phyloP scores from a whole-genome alignment of 2,113 vertebrate species.

The Herpetotheres cachinnans region DNA sequence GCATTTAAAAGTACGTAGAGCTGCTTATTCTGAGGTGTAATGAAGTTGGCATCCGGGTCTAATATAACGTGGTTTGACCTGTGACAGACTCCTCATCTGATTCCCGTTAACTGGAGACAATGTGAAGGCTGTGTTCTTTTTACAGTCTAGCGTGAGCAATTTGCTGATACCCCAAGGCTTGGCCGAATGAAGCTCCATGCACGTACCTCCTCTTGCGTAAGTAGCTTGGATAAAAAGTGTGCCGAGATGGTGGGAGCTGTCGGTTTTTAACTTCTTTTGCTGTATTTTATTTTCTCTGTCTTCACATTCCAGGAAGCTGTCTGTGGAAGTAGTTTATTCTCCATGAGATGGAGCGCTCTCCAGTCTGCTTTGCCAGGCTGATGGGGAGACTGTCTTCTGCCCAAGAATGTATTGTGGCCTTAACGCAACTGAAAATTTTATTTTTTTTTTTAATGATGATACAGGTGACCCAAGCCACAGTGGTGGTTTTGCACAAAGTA shows the following conservation, averaged over 20 bases:
- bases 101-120: neutral
- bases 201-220: neutral
- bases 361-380: neutral
- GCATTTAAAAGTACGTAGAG: neutral
- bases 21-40: neutral
- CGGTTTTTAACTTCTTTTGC: neutral
- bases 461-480: neutral
- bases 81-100: neutral
- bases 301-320: neutral
- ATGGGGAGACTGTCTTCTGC: neutral
- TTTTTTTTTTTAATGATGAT: neutral
- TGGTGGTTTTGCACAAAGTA: neutral
- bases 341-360: neutral
- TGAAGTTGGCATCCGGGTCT: neutral
- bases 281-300: neutral
- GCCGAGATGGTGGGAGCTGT: neutral
- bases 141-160: neutral
- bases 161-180: neutral
- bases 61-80: neutral
- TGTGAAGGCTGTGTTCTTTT: neutral
- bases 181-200: neutral
- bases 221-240: neutral
- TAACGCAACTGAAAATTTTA: too few species aligned
- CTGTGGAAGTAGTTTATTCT: neutral
- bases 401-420: neutral